These are phyloP conservation scores for Ceratina japonica DNA, from an alignment of 1,140 invertebrate genomes.

Conservation along the genomic window DNA sequence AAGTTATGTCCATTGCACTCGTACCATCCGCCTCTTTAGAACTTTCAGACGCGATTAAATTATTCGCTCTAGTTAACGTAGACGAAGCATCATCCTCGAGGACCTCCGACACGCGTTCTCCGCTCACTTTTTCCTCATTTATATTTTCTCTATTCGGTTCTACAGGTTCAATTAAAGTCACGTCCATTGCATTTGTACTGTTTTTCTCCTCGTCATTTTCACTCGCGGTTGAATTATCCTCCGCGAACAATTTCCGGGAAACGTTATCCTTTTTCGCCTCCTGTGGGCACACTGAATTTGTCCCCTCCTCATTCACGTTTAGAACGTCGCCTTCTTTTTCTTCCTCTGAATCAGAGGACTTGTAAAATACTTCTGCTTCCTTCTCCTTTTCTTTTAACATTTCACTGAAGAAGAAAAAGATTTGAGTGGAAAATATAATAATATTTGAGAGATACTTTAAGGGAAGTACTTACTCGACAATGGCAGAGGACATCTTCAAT, in stretches of 20 bases:
- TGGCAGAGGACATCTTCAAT: conserved; percentile 72
- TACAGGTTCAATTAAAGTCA: conserved; percentile 6
- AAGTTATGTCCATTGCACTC: too few species aligned
- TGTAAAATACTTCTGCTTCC: conserved; percentile 75
- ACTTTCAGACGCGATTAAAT: too few species aligned
- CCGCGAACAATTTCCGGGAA: conserved; percentile 49
- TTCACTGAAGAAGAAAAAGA: conserved; percentile 61
- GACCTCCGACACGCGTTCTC: too few species aligned
- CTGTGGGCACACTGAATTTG: background rate
- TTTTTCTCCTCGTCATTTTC: background rate
- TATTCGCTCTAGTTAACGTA: too few species aligned
- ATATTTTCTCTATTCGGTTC: too few species aligned
- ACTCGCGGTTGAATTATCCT: conserved; percentile 21
- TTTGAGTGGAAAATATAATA: conserved; percentile 9
- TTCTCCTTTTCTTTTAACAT: conserved; percentile 73
- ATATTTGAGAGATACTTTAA: background rate
- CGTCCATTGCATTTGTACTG: background rate
- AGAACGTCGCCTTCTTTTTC: conserved; percentile 47
- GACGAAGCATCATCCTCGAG: too few species aligned
- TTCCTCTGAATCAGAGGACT: conserved; percentile 75
- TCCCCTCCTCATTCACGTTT: background rate
- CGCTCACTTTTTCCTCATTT: too few species aligned
- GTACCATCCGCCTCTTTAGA: too few species aligned
- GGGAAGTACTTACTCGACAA: conserved; percentile 67
- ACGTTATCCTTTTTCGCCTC: conserved; percentile 1